Percentiles rank a stretch among this genome's conserved stretches.
phyloP scores from a whole-genome alignment of 2,888 invertebrate genomes.

The Lasioglossum morio region DNA sequence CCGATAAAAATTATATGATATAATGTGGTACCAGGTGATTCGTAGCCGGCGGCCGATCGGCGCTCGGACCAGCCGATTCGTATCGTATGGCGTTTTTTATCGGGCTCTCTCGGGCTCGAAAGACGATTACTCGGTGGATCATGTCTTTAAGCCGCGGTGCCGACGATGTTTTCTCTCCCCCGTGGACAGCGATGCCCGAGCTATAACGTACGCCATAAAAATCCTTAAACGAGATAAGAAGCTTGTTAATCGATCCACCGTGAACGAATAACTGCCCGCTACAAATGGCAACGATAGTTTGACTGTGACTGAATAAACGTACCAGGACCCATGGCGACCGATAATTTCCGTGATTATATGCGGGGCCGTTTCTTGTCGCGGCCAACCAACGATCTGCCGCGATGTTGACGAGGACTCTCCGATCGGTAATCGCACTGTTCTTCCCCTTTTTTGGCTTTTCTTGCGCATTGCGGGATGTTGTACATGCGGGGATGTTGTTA shows the following conservation, averaged over 20 bases:
- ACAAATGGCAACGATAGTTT: constrained; percentile 62
- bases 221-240: constrained; percentile 76
- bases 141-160: constrained; percentile 71
- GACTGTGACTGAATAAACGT: constrained; percentile 27
- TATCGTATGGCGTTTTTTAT: constrained; percentile 77
- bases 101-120: constrained; percentile 55
- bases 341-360: constrained; percentile 52
- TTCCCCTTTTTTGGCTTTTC: not conserved
- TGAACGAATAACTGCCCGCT: constrained; percentile 50
- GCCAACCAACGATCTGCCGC: not conserved
- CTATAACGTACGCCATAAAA: constrained; percentile 75
- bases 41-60: constrained; percentile 80
- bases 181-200: constrained; percentile 65
- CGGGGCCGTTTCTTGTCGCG: constrained; percentile 10
- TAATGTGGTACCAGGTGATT: constrained; percentile 69
- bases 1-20: constrained; percentile 80
- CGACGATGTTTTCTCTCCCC: constrained; percentile 58
- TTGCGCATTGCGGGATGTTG: not conserved
- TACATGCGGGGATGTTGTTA: not conserved
- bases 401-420: not conserved
- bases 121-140: constrained; percentile 72
- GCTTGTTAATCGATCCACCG: constrained; percentile 75
- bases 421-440: not conserved
- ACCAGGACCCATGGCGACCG: constrained; percentile 14
- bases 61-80: constrained; percentile 73